Percentiles rank a stretch among this genome's conserved stretches.
These are phyloP conservation scores for Drosophila pectinifera DNA, from an alignment of 1,140 invertebrate genomes.

Conservation along the genomic window DNA sequence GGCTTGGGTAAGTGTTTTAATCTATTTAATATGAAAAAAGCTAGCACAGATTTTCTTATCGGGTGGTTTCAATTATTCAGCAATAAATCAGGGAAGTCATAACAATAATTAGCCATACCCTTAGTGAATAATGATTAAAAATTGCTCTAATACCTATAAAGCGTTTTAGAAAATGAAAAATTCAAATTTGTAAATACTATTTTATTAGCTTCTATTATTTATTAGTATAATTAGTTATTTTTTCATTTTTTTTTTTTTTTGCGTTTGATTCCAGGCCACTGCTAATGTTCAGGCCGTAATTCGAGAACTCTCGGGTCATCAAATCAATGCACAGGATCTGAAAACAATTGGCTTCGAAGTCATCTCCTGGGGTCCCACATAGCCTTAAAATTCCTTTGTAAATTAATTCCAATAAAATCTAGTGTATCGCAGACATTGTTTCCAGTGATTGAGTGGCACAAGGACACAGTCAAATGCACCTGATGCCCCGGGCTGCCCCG, in stretches of 20 bases:
- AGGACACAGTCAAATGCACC: constrained; percentile 7
- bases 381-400: background rate
- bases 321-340: constrained; percentile 59
- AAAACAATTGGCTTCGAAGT: constrained; percentile 68
- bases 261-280: constrained; percentile 50
- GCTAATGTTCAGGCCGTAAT: constrained; percentile 54
- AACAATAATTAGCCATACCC: background rate
- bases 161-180: too few species aligned
- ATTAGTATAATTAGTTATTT: background rate
- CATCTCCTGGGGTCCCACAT: constrained; percentile 73
- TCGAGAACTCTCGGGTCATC: constrained; percentile 51
- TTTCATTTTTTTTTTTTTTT: background rate
- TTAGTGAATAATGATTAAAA: background rate
- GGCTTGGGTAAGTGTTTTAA: constrained; percentile 59
- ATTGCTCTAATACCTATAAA: background rate
- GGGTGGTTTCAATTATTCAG: background rate
- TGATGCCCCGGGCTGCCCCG: background rate
- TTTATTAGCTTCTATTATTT: too few species aligned
- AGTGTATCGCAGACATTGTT: background rate
- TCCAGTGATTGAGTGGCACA: constrained; percentile 7
- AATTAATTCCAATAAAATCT: constrained; percentile 24
- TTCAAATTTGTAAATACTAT: too few species aligned
- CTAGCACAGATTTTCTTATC: background rate
- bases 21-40: background rate
- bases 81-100: background rate